Evolutionary conservation across 2,888 invertebrate genomes (phyloP).

Genomic region (Caenorhabditis panamensis): DNA sequence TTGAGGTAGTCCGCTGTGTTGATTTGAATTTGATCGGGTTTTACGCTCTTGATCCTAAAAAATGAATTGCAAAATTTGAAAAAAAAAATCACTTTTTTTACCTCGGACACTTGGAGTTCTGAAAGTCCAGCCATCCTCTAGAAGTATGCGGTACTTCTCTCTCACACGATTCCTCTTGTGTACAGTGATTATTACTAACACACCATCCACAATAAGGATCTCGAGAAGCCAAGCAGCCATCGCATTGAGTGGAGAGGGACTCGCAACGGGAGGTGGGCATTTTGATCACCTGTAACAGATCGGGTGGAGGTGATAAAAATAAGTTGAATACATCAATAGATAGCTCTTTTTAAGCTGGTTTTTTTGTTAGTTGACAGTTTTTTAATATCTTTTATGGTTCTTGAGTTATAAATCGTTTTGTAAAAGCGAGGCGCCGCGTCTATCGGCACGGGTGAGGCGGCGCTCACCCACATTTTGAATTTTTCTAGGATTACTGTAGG

Average conservation of each 20-base stretch:
- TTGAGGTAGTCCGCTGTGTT: constrained; percentile 83
- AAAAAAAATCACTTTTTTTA: constrained; percentile 41
- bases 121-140: constrained; percentile 71
- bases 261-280: constrained; percentile 73
- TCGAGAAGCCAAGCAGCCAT: constrained; percentile 81
- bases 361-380: no score
- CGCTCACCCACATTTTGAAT: no score
- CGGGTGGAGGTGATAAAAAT: no score
- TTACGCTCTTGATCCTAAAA: constrained; percentile 74
- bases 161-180: constrained; percentile 68
- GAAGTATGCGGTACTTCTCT: constrained; percentile 65
- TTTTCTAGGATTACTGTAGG: no score
- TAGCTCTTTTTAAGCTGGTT: no score
- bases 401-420: no score
- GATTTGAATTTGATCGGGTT: constrained; percentile 78
- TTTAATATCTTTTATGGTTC: no score
- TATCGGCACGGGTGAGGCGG: no score
- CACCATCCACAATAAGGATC: constrained; percentile 97
- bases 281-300: constrained; percentile 64
- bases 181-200: constrained; percentile 66
- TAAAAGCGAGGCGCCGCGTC: no score
- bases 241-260: constrained; percentile 53
- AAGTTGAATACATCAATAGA: no score
- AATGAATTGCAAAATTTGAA: neutral
- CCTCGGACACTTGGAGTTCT: constrained; percentile 71